These are phyloP conservation scores for Phaenicophaeus curvirostris DNA, from an alignment of 2,797 vertebrate genomes.

Conservation along the genomic window DNA sequence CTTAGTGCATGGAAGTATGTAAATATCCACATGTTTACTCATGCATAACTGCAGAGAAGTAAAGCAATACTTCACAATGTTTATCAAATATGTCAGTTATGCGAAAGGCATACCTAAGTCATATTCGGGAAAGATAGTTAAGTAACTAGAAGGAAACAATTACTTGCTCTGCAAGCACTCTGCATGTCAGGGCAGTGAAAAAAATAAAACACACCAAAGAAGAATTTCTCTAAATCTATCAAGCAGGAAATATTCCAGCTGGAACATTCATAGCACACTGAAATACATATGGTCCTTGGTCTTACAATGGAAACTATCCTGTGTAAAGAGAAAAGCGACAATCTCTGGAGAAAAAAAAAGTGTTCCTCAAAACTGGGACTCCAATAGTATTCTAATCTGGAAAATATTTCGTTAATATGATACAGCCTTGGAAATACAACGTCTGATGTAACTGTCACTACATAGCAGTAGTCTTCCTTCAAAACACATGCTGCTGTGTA, in stretches of 20 bases:
- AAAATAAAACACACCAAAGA: neutral
- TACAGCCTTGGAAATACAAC: neutral
- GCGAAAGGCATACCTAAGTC: neutral
- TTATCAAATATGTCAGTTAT: neutral
- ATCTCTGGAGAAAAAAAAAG: neutral
- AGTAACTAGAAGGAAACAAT: neutral
- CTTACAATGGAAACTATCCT: neutral
- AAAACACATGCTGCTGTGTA: neutral
- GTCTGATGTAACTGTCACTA: neutral
- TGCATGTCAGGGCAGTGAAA: neutral
- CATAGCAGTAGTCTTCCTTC: neutral
- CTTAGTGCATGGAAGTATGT: neutral
- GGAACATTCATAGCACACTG: neutral
- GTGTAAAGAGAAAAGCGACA: neutral
- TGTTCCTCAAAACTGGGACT: neutral
- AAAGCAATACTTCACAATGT: neutral
- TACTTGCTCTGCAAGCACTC: neutral
- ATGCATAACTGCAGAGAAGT: neutral
- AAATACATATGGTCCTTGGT: neutral
- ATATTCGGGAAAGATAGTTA: neutral
- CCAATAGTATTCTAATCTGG: neutral
- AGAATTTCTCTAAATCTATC: neutral
- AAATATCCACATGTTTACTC: neutral
- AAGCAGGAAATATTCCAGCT: neutral
- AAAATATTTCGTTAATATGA: neutral